Evolutionary conservation across 2,797 vertebrate genomes (phyloP).

Genomic region (Peromyscus attwateri): DNA sequence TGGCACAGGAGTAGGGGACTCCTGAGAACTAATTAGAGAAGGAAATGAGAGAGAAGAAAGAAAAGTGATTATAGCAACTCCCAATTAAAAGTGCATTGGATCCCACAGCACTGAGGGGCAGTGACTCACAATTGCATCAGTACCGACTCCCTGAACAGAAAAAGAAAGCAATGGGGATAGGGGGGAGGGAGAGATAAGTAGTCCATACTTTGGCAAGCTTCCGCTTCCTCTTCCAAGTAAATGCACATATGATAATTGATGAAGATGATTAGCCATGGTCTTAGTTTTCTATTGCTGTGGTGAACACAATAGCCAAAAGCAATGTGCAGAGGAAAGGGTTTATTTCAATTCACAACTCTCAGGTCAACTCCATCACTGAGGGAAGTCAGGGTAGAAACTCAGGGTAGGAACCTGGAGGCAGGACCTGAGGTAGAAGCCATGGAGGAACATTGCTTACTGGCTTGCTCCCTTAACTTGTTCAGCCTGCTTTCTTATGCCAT

Average conservation of each 20-base stretch:
- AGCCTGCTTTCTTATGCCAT: neutral
- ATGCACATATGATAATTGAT: slow-evolving; percentile 22
- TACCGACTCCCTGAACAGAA: slow-evolving; percentile 55
- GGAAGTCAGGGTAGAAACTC: neutral
- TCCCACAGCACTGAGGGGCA: slow-evolving; percentile 14
- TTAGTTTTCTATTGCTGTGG: neutral
- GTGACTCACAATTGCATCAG: slow-evolving; percentile 73
- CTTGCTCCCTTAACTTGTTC: neutral
- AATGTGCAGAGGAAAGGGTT: neutral
- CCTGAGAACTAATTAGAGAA: slow-evolving; percentile 78
- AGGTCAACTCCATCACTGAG: neutral
- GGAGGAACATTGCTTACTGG: neutral
- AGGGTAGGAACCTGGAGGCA: neutral
- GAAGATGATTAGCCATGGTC: slow-evolving; percentile 1
- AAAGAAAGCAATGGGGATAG: neutral
- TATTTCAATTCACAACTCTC: neutral
- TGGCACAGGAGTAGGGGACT: slow-evolving; percentile 39
- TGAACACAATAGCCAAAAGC: neutral
- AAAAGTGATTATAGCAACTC: slow-evolving; percentile 47
- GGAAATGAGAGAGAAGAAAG: neutral
- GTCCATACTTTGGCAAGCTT: slow-evolving; percentile 53
- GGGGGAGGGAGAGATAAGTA: neutral
- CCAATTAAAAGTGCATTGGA: slow-evolving; percentile 80
- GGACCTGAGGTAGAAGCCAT: neutral
- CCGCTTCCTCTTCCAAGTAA: slow-evolving; percentile 56